Conservation (phyloP, 1,140 invertebrate genomes). For the Bombus soroeensis region DNA sequence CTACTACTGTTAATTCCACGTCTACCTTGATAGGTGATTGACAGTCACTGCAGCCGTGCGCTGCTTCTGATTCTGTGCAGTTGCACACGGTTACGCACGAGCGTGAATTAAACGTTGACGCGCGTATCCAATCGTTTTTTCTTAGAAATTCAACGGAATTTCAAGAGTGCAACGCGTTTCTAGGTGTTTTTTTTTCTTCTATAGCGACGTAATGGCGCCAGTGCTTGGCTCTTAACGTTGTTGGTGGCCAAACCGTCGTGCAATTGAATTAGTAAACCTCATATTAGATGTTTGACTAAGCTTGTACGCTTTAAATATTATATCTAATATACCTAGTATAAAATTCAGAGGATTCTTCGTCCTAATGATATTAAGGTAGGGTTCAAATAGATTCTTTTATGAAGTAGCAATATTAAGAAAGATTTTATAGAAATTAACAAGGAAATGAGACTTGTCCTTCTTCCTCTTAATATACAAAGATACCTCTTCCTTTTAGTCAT, state of each 20-base stretch:
- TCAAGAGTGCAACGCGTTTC: constrained; percentile 10
- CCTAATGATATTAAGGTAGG: not conserved
- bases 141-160: constrained; percentile 24
- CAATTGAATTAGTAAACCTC: not conserved
- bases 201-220: constrained; percentile 35
- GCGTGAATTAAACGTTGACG: constrained; percentile 14
- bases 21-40: constrained; percentile 21
- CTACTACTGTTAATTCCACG: constrained; percentile 9
- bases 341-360: not conserved
- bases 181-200: not conserved
- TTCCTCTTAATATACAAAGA: too few relatives aligned
- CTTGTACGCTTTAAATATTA: not conserved
- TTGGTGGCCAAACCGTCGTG: not conserved
- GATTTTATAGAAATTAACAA: too few relatives aligned
- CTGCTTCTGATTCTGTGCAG: constrained; percentile 15
- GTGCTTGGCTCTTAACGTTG: not conserved
- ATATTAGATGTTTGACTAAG: not conserved
- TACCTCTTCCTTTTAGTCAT: too few relatives aligned
- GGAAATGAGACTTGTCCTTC: not conserved
- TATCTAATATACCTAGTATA: too few relatives aligned
- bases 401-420: too few relatives aligned
- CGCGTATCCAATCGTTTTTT: constrained; percentile 11
- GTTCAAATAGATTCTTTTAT: too few relatives aligned
- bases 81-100: constrained; percentile 27
- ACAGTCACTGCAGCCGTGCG: not conserved